These are phyloP conservation scores for Neotragus pygmaeus DNA, from an alignment of 2,113 vertebrate species.

Conservation along the genomic window DNA sequence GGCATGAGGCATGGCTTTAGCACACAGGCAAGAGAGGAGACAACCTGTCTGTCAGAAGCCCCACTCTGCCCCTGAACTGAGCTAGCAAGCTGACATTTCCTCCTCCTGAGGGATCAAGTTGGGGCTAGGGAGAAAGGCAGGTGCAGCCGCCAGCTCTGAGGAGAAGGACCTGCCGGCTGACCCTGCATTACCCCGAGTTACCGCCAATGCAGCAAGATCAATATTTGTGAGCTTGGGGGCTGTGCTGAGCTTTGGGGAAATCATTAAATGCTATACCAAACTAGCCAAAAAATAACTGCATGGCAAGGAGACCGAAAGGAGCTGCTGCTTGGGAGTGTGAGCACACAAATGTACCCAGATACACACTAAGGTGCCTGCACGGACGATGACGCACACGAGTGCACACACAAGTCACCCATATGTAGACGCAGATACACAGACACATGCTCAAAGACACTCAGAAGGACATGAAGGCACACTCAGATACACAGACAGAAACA, in stretches of 20 bases:
- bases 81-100: not conserved
- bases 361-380: not conserved
- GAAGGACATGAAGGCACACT: not conserved
- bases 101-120: not conserved
- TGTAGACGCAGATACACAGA: not conserved
- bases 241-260: slow-evolving; percentile 79
- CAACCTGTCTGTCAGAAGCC: not conserved
- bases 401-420: not conserved
- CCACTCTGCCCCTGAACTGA: not conserved
- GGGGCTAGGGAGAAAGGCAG: not conserved
- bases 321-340: not conserved
- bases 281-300: slow-evolving; percentile 63
- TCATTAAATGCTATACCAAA: slow-evolving; percentile 69
- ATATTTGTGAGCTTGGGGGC: slow-evolving; percentile 64
- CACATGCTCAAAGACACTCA: not conserved
- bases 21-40: not conserved
- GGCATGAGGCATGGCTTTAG: not conserved
- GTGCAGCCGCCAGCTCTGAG: not conserved
- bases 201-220: slow-evolving; percentile 66
- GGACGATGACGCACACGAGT: not conserved
- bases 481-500: not conserved
- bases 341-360: not conserved
- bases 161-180: not conserved
- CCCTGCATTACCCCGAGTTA: not conserved
- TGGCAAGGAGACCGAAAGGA: slow-evolving; percentile 34